A percentile compares a stretch with the other conserved stretches of the same genome.
These are phyloP conservation scores for Drosophila nigrodunni DNA, from an alignment of 1,140 invertebrate species.

Conservation along the genomic window DNA sequence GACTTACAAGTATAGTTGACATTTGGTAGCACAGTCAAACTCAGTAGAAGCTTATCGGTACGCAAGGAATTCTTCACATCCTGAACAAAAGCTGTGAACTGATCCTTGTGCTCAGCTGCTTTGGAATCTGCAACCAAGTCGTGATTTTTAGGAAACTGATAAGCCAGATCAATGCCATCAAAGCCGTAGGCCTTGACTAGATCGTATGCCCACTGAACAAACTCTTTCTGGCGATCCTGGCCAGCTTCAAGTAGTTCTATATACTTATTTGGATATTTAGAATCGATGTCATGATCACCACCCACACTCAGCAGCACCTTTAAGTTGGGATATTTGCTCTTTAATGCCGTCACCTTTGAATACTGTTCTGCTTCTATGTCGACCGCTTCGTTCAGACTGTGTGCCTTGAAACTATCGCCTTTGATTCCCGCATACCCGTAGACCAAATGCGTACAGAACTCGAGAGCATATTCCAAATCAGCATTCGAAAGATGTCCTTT, in stretches of 20 bases:
- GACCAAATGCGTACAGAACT: slow-evolving; percentile 93
- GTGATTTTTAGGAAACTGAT: slow-evolving; percentile 92
- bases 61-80: slow-evolving; percentile 88
- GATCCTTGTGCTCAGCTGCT: slow-evolving; percentile 89
- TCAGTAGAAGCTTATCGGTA: slow-evolving; percentile 87
- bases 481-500: slow-evolving; percentile 90
- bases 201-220: slow-evolving; percentile 89
- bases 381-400: slow-evolving; percentile 89
- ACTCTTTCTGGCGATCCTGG: slow-evolving; percentile 84
- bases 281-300: slow-evolving; percentile 85
- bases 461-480: slow-evolving; percentile 90
- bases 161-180: slow-evolving; percentile 93
- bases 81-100: slow-evolving; percentile 89
- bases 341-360: slow-evolving; percentile 89
- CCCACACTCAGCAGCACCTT: slow-evolving; percentile 91
- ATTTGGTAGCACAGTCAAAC: slow-evolving; percentile 90
- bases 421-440: slow-evolving; percentile 94
- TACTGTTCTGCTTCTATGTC: slow-evolving; percentile 90
- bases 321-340: slow-evolving; percentile 89
- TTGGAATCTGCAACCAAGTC: slow-evolving; percentile 90
- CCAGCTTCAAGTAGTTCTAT: slow-evolving; percentile 87
- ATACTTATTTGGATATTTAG: slow-evolving; percentile 67
- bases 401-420: slow-evolving; percentile 88
- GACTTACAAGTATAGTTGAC: slow-evolving; percentile 90
- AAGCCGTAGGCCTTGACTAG: slow-evolving; percentile 89